A percentile compares a stretch with the other conserved stretches of the same genome.
These are phyloP conservation scores for Delia radicum DNA, from an alignment of 1,140 invertebrate genomes.

Conservation along the genomic window DNA sequence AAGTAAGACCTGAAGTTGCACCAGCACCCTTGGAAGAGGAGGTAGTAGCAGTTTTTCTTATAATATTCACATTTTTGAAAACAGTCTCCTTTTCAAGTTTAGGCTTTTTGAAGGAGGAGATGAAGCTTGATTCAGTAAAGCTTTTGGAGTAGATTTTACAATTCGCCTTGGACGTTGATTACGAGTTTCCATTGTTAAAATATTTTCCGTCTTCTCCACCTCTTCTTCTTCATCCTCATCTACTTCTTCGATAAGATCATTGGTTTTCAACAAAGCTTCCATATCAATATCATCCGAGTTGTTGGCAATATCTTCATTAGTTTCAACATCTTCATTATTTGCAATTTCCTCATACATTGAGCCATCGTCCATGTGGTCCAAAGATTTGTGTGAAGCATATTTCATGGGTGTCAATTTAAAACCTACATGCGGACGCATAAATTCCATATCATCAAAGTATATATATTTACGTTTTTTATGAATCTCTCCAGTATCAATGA, in stretches of 20 bases:
- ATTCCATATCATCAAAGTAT: slow-evolving; percentile 16
- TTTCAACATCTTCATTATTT: too few relatives aligned
- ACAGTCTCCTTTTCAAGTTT: neutral
- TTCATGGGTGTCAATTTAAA: neutral
- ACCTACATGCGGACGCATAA: neutral
- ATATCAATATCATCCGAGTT: neutral
- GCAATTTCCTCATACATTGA: too few relatives aligned
- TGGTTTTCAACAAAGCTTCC: neutral
- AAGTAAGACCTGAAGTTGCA: too few relatives aligned
- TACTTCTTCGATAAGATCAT: neutral
- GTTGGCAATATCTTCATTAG: neutral
- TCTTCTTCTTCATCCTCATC: neutral
- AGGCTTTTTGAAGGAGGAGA: neutral
- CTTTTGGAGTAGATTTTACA: neutral
- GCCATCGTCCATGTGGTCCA: neutral
- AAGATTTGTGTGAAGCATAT: neutral
- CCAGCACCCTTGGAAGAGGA: too few relatives aligned
- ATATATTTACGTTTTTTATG: slow-evolving; percentile 9
- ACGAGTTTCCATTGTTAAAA: too few relatives aligned
- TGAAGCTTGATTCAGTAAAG: neutral
- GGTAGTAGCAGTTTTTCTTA: neutral
- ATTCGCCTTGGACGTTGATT: neutral
- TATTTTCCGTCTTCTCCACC: too few relatives aligned
- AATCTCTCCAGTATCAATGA: neutral
- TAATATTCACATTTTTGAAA: neutral